A percentile compares a stretch with the other conserved stretches of the same genome.
These are phyloP conservation scores for Nannoperca australis DNA, from an alignment of 2,797 vertebrate species.

Conservation along the genomic window DNA sequence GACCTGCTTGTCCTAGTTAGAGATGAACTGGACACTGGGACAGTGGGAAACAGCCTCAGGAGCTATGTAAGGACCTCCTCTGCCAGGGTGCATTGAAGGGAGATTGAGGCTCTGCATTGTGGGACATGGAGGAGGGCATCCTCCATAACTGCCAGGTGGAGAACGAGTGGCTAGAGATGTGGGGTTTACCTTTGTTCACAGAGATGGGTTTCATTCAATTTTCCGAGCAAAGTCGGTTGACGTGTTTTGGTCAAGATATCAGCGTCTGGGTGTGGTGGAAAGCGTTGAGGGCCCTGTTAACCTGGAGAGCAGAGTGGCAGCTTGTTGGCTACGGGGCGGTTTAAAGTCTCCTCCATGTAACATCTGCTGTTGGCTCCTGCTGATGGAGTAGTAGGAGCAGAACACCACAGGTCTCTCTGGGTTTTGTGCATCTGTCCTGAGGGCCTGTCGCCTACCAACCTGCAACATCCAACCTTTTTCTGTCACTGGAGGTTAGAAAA, in stretches of 20 bases:
- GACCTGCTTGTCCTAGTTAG: constrained; percentile 44
- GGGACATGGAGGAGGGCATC: constrained; percentile 7
- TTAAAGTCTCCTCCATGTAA: constrained; percentile 33
- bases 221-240: neutral
- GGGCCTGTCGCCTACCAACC: constrained; percentile 30
- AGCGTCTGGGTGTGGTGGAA: neutral
- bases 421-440: constrained; percentile 46
- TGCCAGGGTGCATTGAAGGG: neutral
- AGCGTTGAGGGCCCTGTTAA: constrained; percentile 33
- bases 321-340: constrained; percentile 51
- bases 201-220: neutral
- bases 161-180: neutral
- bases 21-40: constrained; percentile 31
- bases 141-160: constrained; percentile 17
- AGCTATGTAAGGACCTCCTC: constrained; percentile 15
- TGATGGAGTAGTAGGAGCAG: constrained; percentile 52
- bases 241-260: constrained; percentile 25
- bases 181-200: constrained; percentile 14
- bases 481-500: neutral
- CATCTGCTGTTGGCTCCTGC: constrained; percentile 59
- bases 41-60: constrained; percentile 37
- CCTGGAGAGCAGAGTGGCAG: constrained; percentile 53
- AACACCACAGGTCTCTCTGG: constrained; percentile 43
- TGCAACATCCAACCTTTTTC: neutral
- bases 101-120: constrained; percentile 10